A percentile compares a stretch with the other conserved stretches of the same genome.
Evolutionary conservation across 2,888 invertebrate genomes (phyloP).

Genomic region (Nipponacmea schrenckii): DNA sequence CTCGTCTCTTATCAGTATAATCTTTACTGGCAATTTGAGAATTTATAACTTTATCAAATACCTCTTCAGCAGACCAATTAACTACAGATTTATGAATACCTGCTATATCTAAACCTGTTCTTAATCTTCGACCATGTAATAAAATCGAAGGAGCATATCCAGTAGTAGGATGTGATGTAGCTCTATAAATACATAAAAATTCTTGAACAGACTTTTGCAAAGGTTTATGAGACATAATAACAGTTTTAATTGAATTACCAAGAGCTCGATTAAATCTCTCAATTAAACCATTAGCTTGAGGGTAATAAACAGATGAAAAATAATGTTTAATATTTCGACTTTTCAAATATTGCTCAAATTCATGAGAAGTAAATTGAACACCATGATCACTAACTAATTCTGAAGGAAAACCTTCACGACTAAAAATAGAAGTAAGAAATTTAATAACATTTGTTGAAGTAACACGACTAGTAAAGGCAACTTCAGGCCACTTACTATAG

Average conservation of each 20-base stretch:
- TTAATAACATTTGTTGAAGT: conserved; percentile 28
- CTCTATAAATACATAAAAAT: not conserved
- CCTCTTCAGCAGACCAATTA: no score
- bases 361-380: conserved; percentile 45
- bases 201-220: not conserved
- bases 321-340: no score
- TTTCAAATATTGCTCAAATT: conserved; percentile 41
- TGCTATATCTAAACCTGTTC: not conserved
- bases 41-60: not conserved
- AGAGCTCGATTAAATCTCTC: conserved; percentile 34
- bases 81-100: not conserved
- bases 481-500: conserved; percentile 67
- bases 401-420: conserved; percentile 43
- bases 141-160: not conserved
- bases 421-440: conserved; percentile 42
- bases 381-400: conserved; percentile 60
- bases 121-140: not conserved
- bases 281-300: conserved; percentile 48
- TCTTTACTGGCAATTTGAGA: not conserved
- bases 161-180: not conserved
- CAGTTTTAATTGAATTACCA: not conserved
- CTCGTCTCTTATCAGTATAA: not conserved
- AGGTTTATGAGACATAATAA: not conserved
- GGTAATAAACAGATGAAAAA: conserved; percentile 41
- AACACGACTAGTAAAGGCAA: conserved; percentile 33